Percentiles rank a stretch among this genome's conserved stretches.
Conservation (phyloP, 2,113 vertebrate species). For the Tupaia chinensis region DNA sequence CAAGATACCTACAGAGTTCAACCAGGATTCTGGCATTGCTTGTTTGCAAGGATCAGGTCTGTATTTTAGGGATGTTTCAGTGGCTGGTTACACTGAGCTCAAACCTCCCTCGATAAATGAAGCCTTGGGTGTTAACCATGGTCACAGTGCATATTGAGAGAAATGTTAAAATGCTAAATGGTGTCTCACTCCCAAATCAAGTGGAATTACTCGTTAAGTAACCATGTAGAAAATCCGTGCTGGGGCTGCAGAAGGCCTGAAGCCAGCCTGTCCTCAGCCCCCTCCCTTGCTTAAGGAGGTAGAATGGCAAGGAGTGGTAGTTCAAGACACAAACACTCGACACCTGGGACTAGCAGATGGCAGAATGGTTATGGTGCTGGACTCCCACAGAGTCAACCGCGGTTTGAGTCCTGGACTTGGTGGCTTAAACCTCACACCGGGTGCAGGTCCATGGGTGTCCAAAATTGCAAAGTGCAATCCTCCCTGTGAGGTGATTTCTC, state of each 20-base stretch:
- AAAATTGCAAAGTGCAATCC: too few species aligned
- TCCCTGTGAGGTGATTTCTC: too few species aligned
- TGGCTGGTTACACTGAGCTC: background rate
- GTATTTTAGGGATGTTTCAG: background rate
- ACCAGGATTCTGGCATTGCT: background rate
- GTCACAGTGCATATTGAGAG: background rate
- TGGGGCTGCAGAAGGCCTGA: background rate
- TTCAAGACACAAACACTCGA: background rate
- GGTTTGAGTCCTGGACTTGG: too few species aligned
- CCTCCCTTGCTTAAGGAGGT: too few species aligned
- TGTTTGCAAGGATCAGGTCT: background rate
- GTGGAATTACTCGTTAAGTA: background rate
- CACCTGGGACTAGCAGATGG: too few species aligned
- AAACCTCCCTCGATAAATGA: background rate
- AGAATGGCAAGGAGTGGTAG: background rate
- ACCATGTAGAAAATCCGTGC: background rate
- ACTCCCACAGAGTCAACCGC: too few species aligned
- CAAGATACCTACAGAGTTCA: background rate
- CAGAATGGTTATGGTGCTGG: too few species aligned
- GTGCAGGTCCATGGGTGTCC: too few species aligned
- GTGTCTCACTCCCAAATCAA: background rate
- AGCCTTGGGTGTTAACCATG: background rate
- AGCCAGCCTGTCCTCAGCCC: background rate
- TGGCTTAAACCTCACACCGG: too few species aligned
- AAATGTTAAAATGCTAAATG: background rate